phyloP scores from a whole-genome alignment of 2,113 vertebrate genomes.

The Scomber scombrus region DNA sequence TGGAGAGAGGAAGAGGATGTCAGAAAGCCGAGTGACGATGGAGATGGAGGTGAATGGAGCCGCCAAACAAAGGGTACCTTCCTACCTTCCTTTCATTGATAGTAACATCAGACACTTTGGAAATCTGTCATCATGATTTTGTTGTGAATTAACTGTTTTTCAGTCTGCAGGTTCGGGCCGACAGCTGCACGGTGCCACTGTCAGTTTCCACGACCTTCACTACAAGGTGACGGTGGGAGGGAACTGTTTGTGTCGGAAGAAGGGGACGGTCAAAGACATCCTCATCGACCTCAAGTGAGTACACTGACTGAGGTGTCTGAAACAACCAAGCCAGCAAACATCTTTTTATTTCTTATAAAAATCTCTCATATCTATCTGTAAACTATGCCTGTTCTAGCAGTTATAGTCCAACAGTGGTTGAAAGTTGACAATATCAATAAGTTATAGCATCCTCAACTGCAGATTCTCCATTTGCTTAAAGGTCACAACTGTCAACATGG shows the following conservation, averaged over 20 bases:
- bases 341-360: too few relatives aligned
- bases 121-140: not conserved
- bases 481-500: too few relatives aligned
- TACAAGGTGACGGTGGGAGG: conserved; percentile 73
- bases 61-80: conserved; percentile 46
- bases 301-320: not conserved
- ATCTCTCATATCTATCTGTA: too few relatives aligned
- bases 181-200: conserved; percentile 50
- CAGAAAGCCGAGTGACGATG: not conserved
- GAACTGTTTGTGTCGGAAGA: conserved; percentile 63
- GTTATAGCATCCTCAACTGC: too few relatives aligned
- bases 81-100: too few relatives aligned
- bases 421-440: too few relatives aligned
- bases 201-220: conserved; percentile 83
- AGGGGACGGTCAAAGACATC: conserved; percentile 71
- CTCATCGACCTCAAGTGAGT: conserved; percentile 84
- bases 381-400: too few relatives aligned
- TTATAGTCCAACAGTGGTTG: too few relatives aligned
- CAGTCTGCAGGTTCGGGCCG: conserved; percentile 20
- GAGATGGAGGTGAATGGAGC: conserved; percentile 26
- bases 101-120: too few relatives aligned
- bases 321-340: not conserved
- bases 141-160: not conserved
- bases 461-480: too few relatives aligned
- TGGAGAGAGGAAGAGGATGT: conserved; percentile 17